These are phyloP conservation scores for Eristalis arbustorum DNA, from an alignment of 2,888 invertebrate species.

Conservation along the genomic window DNA sequence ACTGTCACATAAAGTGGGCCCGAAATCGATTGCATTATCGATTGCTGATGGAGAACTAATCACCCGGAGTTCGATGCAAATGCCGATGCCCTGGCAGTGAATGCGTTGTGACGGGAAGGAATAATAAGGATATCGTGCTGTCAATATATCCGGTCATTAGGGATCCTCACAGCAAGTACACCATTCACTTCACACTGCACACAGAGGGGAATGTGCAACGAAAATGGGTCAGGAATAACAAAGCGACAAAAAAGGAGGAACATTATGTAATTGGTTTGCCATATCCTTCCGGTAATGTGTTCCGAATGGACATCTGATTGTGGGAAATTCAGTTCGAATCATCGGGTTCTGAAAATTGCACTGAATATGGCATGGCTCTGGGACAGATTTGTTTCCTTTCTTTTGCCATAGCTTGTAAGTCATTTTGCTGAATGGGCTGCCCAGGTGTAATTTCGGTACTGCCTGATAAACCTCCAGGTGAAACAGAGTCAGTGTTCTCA, in stretches of 20 bases:
- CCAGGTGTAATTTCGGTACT: neutral
- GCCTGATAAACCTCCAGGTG: too few relatives aligned
- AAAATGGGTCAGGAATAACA: slow-evolving; percentile 36
- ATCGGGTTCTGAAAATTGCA: too few relatives aligned
- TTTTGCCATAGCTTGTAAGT: neutral
- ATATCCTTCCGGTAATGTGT: slow-evolving; percentile 47
- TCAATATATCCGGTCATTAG: slow-evolving; percentile 50
- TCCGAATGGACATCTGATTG: slow-evolving; percentile 32
- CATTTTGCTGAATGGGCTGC: neutral
- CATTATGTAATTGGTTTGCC: slow-evolving; percentile 60
- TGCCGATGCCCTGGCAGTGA: slow-evolving; percentile 8
- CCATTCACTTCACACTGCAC: neutral
- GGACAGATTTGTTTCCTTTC: neutral
- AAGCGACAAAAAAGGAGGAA: slow-evolving; percentile 22
- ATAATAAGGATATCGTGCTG: slow-evolving; percentile 46
- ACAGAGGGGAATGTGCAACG: slow-evolving; percentile 1
- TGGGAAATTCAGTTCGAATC: neutral
- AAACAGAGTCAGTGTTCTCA: too few relatives aligned
- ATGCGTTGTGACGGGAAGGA: neutral
- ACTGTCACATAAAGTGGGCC: neutral
- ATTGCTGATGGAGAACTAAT: slow-evolving; percentile 2
- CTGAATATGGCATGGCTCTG: neutral
- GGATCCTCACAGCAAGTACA: slow-evolving; percentile 4
- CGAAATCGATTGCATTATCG: neutral
- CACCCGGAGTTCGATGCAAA: slow-evolving; percentile 20